These are phyloP conservation scores for Mimas tiliae DNA, from an alignment of 2,888 invertebrate genomes.

Conservation along the genomic window DNA sequence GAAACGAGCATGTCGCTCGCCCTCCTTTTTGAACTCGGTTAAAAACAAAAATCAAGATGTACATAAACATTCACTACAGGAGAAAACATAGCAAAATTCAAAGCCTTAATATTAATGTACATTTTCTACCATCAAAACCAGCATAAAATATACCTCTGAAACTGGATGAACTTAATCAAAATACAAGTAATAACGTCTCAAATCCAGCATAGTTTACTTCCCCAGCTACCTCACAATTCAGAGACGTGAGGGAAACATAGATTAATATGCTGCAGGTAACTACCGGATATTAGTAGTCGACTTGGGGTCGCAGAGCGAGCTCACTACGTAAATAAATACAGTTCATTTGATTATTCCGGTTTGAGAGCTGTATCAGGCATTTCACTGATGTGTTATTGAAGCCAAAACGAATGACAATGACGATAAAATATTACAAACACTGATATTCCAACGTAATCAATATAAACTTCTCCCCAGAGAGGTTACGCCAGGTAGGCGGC, in stretches of 20 bases:
- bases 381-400: background rate
- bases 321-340: slow-evolving; percentile 38
- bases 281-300: slow-evolving; percentile 52
- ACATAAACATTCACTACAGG: no score
- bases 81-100: no score
- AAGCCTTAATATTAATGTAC: no score
- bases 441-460: no score
- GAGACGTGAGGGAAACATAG: slow-evolving; percentile 39
- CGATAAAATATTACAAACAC: no score
- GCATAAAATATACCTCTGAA: no score
- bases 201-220: background rate
- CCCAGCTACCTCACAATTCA: background rate
- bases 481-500: no score
- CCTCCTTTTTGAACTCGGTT: no score
- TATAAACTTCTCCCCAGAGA: no score
- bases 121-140: no score
- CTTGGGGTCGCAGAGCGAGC: slow-evolving; percentile 29
- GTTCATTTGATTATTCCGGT: slow-evolving; percentile 20
- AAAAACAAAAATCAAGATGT: no score
- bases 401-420: background rate
- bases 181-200: background rate
- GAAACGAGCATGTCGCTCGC: no score
- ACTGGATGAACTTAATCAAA: background rate
- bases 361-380: background rate
- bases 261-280: slow-evolving; percentile 50